phyloP scores from a whole-genome alignment of 2,888 invertebrate species.

The Tinea semifulvella region DNA sequence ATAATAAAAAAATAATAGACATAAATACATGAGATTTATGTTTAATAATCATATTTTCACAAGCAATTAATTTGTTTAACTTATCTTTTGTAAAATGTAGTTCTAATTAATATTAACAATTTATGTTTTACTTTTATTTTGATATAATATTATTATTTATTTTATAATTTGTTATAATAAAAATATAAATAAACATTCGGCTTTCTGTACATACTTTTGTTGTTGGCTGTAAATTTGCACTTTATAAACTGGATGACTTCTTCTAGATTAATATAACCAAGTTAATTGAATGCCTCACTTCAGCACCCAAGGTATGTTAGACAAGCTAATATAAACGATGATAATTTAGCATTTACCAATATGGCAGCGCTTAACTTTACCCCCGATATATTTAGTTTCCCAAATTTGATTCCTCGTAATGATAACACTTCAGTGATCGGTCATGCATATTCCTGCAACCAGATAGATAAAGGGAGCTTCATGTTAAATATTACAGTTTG shows the following conservation, averaged over 20 bases:
- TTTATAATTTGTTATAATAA: conserved; percentile 26
- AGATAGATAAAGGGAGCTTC: conserved; percentile 7
- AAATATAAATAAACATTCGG: conserved; percentile 26
- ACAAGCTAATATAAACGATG: conserved; percentile 38
- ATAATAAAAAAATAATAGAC: too few species aligned
- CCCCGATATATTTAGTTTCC: conserved; percentile 35
- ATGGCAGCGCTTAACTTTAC: conserved; percentile 52
- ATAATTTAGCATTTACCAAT: conserved; percentile 63
- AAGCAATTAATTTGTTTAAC: too few species aligned
- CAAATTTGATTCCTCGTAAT: conserved; percentile 19
- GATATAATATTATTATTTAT: conserved; percentile 24
- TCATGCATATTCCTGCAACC: conserved; percentile 6
- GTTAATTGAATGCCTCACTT: conserved; percentile 14
- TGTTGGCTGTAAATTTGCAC: conserved; percentile 30
- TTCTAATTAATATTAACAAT: background rate
- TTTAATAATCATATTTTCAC: too few species aligned
- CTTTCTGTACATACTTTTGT: conserved; percentile 51
- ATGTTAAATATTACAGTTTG: too few species aligned
- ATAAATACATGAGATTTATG: too few species aligned
- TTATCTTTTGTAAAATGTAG: too few species aligned
- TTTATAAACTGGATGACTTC: conserved; percentile 18
- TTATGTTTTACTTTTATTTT: conserved; percentile 14
- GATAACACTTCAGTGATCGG: background rate
- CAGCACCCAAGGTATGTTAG: conserved; percentile 48
- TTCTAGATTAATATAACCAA: too few species aligned